Evolutionary conservation across 2,113 vertebrate genomes (phyloP).

Genomic region (Passer montanus): DNA sequence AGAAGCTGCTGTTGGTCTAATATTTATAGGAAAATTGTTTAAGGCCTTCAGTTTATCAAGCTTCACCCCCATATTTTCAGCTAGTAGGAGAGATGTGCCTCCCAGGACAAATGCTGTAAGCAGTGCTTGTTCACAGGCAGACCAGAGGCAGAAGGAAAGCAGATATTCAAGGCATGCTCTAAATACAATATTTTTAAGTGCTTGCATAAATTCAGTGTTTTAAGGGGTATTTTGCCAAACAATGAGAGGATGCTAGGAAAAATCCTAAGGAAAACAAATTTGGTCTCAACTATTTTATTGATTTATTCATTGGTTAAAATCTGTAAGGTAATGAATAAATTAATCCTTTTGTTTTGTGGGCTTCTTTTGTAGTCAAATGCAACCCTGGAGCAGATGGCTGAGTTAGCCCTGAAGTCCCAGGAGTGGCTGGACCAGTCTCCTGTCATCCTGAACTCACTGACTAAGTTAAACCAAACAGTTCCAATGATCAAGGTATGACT

Average conservation of each 20-base stretch:
- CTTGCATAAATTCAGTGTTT: neutral
- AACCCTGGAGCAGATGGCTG: conserved; percentile 86
- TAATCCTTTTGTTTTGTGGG: neutral
- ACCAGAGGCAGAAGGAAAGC: neutral
- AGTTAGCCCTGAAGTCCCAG: conserved; percentile 81
- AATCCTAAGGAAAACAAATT: neutral
- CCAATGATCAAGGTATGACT: conserved; percentile 87
- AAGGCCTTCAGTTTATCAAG: neutral
- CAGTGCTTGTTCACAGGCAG: neutral
- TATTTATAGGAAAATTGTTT: neutral
- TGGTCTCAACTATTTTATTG: neutral
- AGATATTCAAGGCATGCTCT: neutral
- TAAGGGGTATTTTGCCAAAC: neutral
- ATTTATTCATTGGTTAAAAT: neutral
- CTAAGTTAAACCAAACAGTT: conserved; percentile 81
- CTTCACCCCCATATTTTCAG: neutral
- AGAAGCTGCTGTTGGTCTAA: neutral
- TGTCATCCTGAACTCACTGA: conserved; percentile 79
- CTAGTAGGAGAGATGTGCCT: neutral
- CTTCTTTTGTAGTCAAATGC: conserved; percentile 82
- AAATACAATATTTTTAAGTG: neutral
- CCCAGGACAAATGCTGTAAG: neutral
- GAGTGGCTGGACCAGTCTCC: conserved; percentile 87
- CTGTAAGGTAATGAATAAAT: neutral
- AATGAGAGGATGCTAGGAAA: neutral